These are phyloP conservation scores for Coreius guichenoti DNA, from an alignment of 2,797 vertebrate genomes.

Conservation along the genomic window DNA sequence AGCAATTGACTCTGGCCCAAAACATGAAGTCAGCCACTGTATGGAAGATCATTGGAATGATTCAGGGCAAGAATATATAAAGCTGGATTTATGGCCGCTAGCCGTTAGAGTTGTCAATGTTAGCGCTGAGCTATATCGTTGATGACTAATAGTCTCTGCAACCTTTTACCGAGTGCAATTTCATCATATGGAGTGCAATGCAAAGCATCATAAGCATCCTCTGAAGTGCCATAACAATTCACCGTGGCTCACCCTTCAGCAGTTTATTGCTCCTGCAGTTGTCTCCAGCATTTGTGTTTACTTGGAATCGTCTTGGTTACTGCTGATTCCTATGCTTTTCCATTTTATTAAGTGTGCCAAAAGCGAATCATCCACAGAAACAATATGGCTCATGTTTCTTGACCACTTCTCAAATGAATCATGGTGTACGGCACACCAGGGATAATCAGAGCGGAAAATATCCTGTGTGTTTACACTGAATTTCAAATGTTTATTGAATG, in stretches of 20 bases:
- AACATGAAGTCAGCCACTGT: slow-evolving; percentile 41
- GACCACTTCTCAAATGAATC: neutral
- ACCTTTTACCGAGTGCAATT: slow-evolving; percentile 65
- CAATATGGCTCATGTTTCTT: neutral
- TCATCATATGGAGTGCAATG: slow-evolving; percentile 64
- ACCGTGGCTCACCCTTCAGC: slow-evolving; percentile 67
- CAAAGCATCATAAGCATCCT: slow-evolving; percentile 67
- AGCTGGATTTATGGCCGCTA: slow-evolving; percentile 50
- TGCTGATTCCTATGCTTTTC: slow-evolving; percentile 14
- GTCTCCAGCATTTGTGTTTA: slow-evolving; percentile 61
- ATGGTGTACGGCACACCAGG: neutral
- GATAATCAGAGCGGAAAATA: neutral
- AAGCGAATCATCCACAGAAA: neutral
- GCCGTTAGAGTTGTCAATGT: slow-evolving; percentile 56
- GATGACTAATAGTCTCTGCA: slow-evolving; percentile 66
- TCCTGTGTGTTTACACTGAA: neutral
- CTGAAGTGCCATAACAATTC: slow-evolving; percentile 70
- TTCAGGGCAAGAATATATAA: slow-evolving; percentile 44
- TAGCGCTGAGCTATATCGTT: slow-evolving; percentile 54
- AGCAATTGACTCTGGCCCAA: slow-evolving; percentile 17
- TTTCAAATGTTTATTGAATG: neutral
- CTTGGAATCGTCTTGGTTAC: slow-evolving; percentile 22
- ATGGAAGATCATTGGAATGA: slow-evolving; percentile 37
- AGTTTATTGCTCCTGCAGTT: slow-evolving; percentile 57
- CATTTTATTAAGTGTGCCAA: slow-evolving; percentile 29